Percentiles rank a stretch among this genome's conserved stretches.
Conservation (phyloP, 2,797 vertebrate genomes). For the Nothura maculosa region DNA sequence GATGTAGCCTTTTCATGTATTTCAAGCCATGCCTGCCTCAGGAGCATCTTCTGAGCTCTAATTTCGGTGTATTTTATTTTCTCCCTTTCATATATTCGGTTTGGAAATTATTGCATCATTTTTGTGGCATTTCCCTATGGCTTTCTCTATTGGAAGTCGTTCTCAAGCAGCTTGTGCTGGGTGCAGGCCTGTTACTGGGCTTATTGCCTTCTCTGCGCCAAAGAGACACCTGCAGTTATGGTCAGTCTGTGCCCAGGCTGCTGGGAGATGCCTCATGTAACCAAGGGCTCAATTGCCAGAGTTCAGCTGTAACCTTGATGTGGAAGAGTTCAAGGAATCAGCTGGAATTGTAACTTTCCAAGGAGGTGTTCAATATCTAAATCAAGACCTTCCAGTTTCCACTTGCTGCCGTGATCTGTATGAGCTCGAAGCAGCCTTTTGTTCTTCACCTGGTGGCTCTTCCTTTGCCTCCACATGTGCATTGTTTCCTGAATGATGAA, state of each 20-base stretch:
- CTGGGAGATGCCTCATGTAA: neutral
- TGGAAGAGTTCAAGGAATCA: neutral
- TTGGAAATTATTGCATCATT: neutral
- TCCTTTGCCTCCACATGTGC: neutral
- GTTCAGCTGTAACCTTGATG: neutral
- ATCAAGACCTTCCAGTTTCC: neutral
- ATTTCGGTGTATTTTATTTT: neutral
- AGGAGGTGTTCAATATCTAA: neutral
- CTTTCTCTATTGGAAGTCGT: neutral
- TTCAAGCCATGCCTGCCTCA: neutral
- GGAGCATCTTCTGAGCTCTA: neutral
- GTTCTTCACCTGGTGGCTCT: constrained; percentile 13
- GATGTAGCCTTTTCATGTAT: neutral
- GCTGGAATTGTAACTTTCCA: neutral
- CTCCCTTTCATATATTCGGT: neutral
- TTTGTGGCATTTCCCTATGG: neutral
- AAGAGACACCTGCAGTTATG: rapidly evolving
- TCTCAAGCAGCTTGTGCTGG: neutral
- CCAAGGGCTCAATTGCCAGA: neutral
- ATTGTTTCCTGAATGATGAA: constrained; percentile 7
- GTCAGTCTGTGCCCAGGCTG: neutral
- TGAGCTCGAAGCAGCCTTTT: neutral
- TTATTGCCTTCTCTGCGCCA: neutral
- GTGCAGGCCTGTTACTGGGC: neutral
- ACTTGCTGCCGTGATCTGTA: neutral